phyloP scores from a whole-genome alignment of 1,140 invertebrate genomes.

The Pseudomyrmex concolor region DNA sequence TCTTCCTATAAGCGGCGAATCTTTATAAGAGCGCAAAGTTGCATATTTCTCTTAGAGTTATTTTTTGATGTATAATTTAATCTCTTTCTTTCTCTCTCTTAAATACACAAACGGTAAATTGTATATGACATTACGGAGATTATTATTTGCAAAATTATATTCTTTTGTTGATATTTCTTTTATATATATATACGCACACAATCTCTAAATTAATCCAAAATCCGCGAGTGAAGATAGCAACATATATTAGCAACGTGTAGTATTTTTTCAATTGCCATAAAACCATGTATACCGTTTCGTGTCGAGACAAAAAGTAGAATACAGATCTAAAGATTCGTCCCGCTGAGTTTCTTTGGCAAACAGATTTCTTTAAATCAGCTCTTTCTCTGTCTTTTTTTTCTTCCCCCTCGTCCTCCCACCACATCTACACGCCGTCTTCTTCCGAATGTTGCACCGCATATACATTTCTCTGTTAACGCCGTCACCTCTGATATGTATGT shows the following conservation, averaged over 20 bases:
- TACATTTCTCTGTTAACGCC: conserved; percentile 19
- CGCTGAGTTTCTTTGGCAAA: conserved; percentile 61
- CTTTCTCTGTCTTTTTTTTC: conserved; percentile 79
- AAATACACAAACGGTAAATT: too few species aligned
- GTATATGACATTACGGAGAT: background rate
- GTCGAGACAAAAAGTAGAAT: background rate
- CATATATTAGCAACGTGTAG: background rate
- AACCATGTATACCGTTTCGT: background rate
- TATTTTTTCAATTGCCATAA: background rate
- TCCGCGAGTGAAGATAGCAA: background rate
- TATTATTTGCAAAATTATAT: background rate
- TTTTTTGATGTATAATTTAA: background rate
- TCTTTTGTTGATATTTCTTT: too few species aligned
- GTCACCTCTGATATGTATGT: conserved; percentile 19
- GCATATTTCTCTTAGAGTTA: conserved; percentile 3
- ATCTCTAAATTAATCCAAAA: background rate
- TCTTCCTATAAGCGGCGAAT: conserved; percentile 81
- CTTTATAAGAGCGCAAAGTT: conserved; percentile 70
- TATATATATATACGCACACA: background rate
- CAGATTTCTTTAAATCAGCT: conserved; percentile 79
- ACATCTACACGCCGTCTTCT: conserved; percentile 5
- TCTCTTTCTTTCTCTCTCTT: too few species aligned
- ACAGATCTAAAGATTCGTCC: conserved; percentile 63
- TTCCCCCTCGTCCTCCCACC: conserved; percentile 52
- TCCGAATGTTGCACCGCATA: conserved; percentile 28